Conservation (phyloP, 2,888 invertebrate species). For the Notocelia uddmanniana region DNA sequence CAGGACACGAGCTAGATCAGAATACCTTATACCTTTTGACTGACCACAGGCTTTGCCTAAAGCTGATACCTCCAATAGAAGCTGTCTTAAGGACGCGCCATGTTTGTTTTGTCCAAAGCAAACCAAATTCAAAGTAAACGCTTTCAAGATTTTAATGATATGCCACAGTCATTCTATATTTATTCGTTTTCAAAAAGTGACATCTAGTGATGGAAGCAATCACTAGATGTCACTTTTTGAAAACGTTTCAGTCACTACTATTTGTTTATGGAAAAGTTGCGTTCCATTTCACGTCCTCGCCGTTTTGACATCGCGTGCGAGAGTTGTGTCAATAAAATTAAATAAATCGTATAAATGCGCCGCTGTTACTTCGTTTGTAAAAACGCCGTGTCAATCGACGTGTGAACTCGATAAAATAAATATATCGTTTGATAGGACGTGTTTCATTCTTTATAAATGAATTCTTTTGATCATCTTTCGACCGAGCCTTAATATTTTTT, state of each 20-base stretch:
- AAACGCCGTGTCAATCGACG: conserved; percentile 26
- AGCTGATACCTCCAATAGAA: background rate
- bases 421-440: background rate
- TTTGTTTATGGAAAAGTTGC: conserved; percentile 26
- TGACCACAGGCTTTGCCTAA: background rate
- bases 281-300: conserved; percentile 32
- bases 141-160: background rate
- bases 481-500: background rate
- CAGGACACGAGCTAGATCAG: background rate
- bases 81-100: background rate
- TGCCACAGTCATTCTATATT: background rate
- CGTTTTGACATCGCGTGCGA: conserved; percentile 30
- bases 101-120: background rate
- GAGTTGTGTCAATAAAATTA: conserved; percentile 40
- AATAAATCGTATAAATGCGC: conserved; percentile 30
- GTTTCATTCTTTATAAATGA: background rate
- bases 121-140: background rate
- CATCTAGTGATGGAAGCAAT: conserved; percentile 15
- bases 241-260: conserved; percentile 15
- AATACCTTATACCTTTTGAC: background rate
- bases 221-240: too few relatives aligned
- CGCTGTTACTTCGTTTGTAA: conserved; percentile 34
- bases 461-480: background rate
- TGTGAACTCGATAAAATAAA: conserved; percentile 28
- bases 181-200: background rate